These are phyloP conservation scores for Speoplatyrhinus poulsoni DNA, from an alignment of 2,113 vertebrate species.

Conservation along the genomic window DNA sequence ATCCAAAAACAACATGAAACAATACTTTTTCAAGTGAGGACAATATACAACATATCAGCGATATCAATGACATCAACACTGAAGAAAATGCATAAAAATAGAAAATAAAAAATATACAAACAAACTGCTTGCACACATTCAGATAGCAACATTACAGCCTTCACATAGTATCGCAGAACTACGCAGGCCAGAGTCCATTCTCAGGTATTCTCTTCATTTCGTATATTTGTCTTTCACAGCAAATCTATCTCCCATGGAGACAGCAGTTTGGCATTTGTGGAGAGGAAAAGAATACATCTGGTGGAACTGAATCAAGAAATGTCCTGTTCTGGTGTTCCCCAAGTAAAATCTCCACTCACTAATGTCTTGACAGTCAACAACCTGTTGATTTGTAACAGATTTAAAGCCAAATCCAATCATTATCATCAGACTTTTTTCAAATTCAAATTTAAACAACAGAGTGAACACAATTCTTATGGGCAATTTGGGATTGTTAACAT, in stretches of 20 bases:
- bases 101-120: constrained; percentile 23
- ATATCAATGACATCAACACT: constrained; percentile 36
- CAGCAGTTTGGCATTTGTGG: constrained; percentile 12
- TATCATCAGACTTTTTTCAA: no score
- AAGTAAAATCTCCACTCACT: constrained; percentile 13
- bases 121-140: constrained; percentile 33
- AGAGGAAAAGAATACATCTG: constrained; percentile 19
- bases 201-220: constrained; percentile 30
- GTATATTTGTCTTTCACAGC: constrained; percentile 62
- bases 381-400: neutral
- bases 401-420: no score
- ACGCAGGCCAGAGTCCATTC: constrained; percentile 25
- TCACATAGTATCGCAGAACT: constrained; percentile 25
- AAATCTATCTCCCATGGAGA: constrained; percentile 28
- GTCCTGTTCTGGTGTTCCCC: constrained; percentile 8
- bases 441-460: neutral
- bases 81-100: constrained; percentile 23
- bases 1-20: neutral
- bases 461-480: neutral
- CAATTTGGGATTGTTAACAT: constrained; percentile 6
- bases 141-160: constrained; percentile 21
- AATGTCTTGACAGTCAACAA: constrained; percentile 21
- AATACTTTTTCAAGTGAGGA: neutral
- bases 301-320: constrained; percentile 31
- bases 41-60: constrained; percentile 11